Base-by-base conservation (phyloP, 2,888 invertebrate species). In the Pseudococcus longispinus region DNA sequence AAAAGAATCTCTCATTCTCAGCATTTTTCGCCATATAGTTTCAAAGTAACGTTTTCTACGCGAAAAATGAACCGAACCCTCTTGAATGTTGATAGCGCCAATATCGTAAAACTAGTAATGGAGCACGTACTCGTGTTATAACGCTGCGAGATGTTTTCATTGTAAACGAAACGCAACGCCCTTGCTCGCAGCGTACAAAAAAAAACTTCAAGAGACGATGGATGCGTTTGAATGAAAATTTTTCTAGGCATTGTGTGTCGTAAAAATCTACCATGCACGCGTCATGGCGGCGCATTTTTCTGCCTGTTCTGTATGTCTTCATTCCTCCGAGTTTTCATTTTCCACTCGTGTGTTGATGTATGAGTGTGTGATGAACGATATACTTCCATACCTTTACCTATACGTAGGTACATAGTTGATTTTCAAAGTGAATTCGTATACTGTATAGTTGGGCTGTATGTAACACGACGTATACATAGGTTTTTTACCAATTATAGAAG, bases 101-200 rank as follows among this genome's bases (percentile, higher is more conserved):
- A 42, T 42, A 80, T 37, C 77, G 77, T 80, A 80, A 80, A 80
- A 80, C 77, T 80, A 37, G 29, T 42, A 80, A 80, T 80, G 37
- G 77, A 80, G 77, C 77, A 80, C 77, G 42, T 80, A 80, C 37
- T 80, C 77, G 42, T 42, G 77, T 42, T 80, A 80, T 80, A 60
- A 80, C 42, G 42, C 42, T 80, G 70, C 29, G 23, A 80, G 42
- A 80, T 80, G 77, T 42, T 80, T 80, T 80, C 77, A 80, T 80
- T 80, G 77, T 42, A 80, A 80, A 80, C 42, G 37, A 42, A 80
- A 80, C 77, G 42, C 77, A 42, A 42, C 32, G 32, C 37, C 77
- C 77, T 80, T 42, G 77, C 77, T 80, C 26, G 77, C 29, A 42
- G 77, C 77, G 74, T 15, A 46, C 3, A 46, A 55, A 60, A 60